Conservation (phyloP, 2,113 vertebrate species). For the Formicarius rufipectus region DNA sequence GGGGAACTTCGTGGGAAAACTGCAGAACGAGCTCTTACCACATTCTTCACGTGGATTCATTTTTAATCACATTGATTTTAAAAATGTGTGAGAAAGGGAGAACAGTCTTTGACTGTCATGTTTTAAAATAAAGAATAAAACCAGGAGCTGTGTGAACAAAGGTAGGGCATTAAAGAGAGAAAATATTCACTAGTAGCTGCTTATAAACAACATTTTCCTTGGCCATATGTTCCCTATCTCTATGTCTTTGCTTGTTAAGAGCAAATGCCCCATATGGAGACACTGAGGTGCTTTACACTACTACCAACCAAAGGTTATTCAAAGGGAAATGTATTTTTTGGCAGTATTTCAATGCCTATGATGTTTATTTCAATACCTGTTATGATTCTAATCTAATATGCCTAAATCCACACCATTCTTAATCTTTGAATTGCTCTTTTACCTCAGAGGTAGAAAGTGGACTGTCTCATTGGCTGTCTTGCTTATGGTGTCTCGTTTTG, state of each 20-base stretch:
- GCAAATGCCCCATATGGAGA: background rate
- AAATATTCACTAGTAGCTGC: background rate
- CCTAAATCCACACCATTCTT: background rate
- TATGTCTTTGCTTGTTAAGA: background rate
- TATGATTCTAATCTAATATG: background rate
- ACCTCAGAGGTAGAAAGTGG: background rate
- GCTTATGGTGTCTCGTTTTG: background rate
- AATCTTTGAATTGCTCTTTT: background rate
- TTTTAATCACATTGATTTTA: conserved; percentile 58
- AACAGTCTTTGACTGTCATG: background rate
- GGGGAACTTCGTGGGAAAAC: background rate
- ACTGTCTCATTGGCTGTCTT: background rate
- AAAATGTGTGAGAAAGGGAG: background rate
- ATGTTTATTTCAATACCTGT: background rate
- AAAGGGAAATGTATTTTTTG: background rate
- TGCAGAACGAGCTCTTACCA: background rate
- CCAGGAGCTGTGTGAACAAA: background rate
- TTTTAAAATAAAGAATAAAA: background rate
- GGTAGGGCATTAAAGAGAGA: background rate
- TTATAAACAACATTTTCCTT: background rate
- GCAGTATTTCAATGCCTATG: background rate
- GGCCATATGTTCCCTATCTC: background rate
- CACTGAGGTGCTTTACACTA: background rate
- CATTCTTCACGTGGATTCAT: conserved; percentile 6
- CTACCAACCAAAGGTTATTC: background rate